Evolutionary conservation across 2,113 vertebrate species (phyloP).

Genomic region (Elephantulus edwardii): DNA sequence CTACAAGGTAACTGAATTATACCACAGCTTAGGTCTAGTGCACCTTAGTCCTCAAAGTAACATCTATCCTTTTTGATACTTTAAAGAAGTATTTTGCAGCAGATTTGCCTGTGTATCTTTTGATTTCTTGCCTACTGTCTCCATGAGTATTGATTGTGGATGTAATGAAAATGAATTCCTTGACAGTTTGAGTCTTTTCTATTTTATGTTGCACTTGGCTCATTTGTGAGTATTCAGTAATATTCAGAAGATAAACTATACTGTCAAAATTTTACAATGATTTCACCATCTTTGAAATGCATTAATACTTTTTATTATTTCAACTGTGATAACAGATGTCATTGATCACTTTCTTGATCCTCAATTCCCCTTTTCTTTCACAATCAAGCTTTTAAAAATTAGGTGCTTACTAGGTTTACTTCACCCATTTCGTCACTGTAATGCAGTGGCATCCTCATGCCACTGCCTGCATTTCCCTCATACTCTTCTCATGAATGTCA

Average conservation of each 20-base stretch:
- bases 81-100: not conserved
- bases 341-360: not conserved
- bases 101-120: not conserved
- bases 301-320: conserved; percentile 40
- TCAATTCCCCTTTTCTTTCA: conserved; percentile 16
- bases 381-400: conserved; percentile 3
- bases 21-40: not conserved
- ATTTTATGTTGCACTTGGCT: not conserved
- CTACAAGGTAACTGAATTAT: not conserved
- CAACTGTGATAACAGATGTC: not conserved
- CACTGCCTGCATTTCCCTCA: not conserved
- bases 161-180: not conserved
- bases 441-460: not conserved
- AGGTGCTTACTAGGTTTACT: not conserved
- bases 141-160: not conserved
- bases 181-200: not conserved
- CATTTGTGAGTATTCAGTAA: not conserved
- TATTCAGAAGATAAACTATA: conserved; percentile 4
- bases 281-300: conserved; percentile 19
- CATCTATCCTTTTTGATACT: not conserved
- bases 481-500: not conserved
- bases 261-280: conserved; percentile 24
- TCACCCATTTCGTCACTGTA: not conserved
- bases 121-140: not conserved
- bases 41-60: not conserved